Evolutionary conservation across 1,140 invertebrate species (phyloP).

Genomic region (Tetragonula clypearis): DNA sequence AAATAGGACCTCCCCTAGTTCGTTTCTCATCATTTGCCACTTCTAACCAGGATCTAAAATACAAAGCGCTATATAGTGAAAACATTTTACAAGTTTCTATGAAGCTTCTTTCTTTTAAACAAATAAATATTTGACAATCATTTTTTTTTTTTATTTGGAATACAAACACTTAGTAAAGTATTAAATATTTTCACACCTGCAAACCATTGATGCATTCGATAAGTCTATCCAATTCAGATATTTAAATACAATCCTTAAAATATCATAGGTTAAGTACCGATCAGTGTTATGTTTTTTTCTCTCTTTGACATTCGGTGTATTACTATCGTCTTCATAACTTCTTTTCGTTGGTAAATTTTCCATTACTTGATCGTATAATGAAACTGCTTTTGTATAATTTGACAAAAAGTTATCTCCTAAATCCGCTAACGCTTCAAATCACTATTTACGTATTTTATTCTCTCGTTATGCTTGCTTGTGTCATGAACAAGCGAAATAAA

Average conservation of each 20-base stretch:
- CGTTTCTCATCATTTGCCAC: constrained; percentile 65
- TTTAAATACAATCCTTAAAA: constrained; percentile 75
- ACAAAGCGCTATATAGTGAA: not conserved
- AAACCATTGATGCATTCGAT: constrained; percentile 67
- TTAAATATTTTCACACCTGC: constrained; percentile 67
- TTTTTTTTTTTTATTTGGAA: not conserved
- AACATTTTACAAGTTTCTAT: not conserved
- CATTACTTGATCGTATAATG: constrained; percentile 16
- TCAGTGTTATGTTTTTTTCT: not conserved
- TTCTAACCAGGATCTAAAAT: constrained; percentile 72
- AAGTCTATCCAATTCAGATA: constrained; percentile 72
- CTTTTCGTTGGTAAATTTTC: constrained; percentile 22
- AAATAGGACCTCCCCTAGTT: constrained; percentile 55
- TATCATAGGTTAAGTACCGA: constrained; percentile 72
- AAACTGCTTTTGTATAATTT: not conserved
- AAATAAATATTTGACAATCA: not conserved
- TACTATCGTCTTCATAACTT: not conserved
- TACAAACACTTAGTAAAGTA: constrained; percentile 11
- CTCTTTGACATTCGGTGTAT: not conserved
- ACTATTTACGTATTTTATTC: not conserved
- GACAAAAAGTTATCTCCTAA: not conserved
- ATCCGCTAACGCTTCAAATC: not conserved
- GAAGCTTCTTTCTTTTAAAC: not conserved
- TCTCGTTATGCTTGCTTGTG: constrained; percentile 14
- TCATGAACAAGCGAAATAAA: constrained; percentile 21